Conservation (phyloP, 2,113 vertebrate species). For the Petrocephalus zakoni region DNA sequence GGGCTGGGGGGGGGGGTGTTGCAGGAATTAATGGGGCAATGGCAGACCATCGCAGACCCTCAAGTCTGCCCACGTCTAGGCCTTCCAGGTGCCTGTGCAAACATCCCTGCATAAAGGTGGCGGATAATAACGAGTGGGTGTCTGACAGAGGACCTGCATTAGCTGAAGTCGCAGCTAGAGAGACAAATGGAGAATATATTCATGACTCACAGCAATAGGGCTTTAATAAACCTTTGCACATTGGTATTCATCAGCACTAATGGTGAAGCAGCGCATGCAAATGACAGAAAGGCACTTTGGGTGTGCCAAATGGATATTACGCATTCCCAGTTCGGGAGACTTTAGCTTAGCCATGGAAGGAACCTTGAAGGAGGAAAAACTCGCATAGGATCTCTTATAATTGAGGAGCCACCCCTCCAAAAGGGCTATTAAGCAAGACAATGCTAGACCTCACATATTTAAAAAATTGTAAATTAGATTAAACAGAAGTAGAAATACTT, state of each 20-base stretch:
- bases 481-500: background rate
- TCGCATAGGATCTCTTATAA: background rate
- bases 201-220: slow-evolving; percentile 48
- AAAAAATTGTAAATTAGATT: background rate
- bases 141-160: slow-evolving; percentile 45
- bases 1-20: background rate
- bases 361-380: background rate
- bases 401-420: background rate
- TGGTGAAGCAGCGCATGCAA: slow-evolving; percentile 38
- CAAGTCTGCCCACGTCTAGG: slow-evolving; percentile 29
- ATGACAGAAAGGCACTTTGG: background rate
- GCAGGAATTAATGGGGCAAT: slow-evolving; percentile 15
- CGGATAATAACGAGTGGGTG: slow-evolving; percentile 44
- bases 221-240: slow-evolving; percentile 49
- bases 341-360: background rate
- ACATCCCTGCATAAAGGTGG: slow-evolving; percentile 30
- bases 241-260: slow-evolving; percentile 53
- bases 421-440: background rate
- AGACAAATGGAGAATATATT: slow-evolving; percentile 36
- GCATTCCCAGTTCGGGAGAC: background rate
- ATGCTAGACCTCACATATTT: background rate
- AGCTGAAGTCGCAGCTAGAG: background rate
- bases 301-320: background rate
- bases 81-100: slow-evolving; percentile 33
- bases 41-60: slow-evolving; percentile 19